Evolutionary conservation across 1,140 invertebrate species (phyloP), one percentile per base, ranked within the genome.

Genomic region (Arion vulgaris): DNA sequence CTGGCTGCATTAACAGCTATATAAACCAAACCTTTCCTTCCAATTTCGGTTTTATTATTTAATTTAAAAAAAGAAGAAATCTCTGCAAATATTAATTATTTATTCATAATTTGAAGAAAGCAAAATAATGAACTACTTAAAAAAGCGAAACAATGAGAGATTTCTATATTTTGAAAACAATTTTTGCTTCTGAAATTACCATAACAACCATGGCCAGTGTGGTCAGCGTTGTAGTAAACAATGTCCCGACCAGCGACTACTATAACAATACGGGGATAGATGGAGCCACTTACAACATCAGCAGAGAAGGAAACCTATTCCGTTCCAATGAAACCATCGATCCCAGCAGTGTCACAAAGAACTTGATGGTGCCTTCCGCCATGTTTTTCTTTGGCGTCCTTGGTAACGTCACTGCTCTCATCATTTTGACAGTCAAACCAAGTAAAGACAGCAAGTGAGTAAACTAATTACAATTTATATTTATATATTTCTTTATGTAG

Each of bases 381-480:
- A 81, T 81, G 80, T 81, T 81, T 51, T 73, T 53, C 49, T 13
- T 81, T 1, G 80, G 80, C 17, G 80, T 81, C n/a, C 23, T 81
- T 9, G 80, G 80, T 19, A 81, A 81, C 38, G 49, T 81, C 19
- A 49, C 51, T 11, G 80, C 80, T 39, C 71, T 81, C 13, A 53
- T 81, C 62, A 74, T 81, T 36, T 36, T 81, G 57, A 73, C 80
- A 4, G 68, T 81, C 45, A 73, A 36, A 45, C 80, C 80, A 36
- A 81, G 80, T 66, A 81, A 81, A 45, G 45, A 73, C 49, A 74
- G 69, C 49, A 72, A 45, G 80, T 81, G 41, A 81, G 80, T 80
- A 2, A 1, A 57, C 4, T 26, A 15, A 23, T 57, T 57, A 15
- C 1, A 2, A 26, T 57, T 57, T 57, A 57, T 57, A 4, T 57